These are phyloP conservation scores for Hipposideros larvatus DNA, from an alignment of 2,797 vertebrate genomes.

Conservation along the genomic window DNA sequence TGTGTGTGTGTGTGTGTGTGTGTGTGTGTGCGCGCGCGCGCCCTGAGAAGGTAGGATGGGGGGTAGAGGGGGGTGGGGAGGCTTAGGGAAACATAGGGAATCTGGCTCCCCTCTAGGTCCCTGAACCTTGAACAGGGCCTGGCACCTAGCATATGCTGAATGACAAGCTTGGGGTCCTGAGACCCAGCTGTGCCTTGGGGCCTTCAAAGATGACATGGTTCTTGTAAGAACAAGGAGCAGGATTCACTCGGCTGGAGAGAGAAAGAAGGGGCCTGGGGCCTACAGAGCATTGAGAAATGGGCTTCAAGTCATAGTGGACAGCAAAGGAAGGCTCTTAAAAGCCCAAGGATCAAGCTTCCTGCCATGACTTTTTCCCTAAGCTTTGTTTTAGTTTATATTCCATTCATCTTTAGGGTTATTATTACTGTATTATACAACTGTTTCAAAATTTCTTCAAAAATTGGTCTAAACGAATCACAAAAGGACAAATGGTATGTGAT, in stretches of 20 bases:
- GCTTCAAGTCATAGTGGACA: neutral
- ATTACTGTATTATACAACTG: neutral
- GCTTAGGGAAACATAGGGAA: neutral
- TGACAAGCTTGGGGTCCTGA: neutral
- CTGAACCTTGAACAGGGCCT: neutral
- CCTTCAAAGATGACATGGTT: neutral
- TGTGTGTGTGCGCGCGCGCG: no score
- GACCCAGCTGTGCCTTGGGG: neutral
- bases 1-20: no score
- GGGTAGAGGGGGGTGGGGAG: no score
- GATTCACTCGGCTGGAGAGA: neutral
- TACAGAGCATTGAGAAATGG: neutral
- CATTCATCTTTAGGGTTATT: neutral
- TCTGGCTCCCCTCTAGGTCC: neutral
- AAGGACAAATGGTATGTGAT: neutral
- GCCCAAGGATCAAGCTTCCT: neutral
- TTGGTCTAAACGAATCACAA: neutral
- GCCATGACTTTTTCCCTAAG: neutral
- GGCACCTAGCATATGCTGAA: neutral
- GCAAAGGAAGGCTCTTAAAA: neutral
- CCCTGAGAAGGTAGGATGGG: no score
- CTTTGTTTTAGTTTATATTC: neutral
- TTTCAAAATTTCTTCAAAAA: constrained; percentile 29
- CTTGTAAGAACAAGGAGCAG: neutral
- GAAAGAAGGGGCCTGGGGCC: neutral